Evolutionary conservation across 2,797 vertebrate genomes (phyloP), one percentile per base, ranked within the genome.

Genomic region (Champsocephalus gunnari): DNA sequence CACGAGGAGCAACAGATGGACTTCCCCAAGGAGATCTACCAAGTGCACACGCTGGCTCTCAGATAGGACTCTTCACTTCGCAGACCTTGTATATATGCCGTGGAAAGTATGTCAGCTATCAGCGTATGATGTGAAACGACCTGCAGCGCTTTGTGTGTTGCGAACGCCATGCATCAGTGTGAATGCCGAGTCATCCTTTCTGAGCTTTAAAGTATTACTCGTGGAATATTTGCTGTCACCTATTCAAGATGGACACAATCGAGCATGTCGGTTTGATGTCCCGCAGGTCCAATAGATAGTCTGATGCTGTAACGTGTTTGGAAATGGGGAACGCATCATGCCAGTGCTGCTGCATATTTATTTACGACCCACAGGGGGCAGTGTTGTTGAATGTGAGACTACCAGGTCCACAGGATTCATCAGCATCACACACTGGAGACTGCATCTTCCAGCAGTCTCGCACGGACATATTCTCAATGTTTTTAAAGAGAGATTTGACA

Each of bases 1-100:
- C 93, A 92, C 0, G 94, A 98, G 76, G 98, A 99, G 78, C 95
- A 96, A 51, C 98, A 99, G 82, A 93, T 94, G 77, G 94, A 97
- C 93, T 97, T 99, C 72, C 98, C 98, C 0, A 96, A 98, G 0
- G 98, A 99, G 90, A 98, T 99, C 88, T 99, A 97, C 89, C 97
- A 98, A 0, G 98, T 99, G 32, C 96, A 97, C 83, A 97, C 94
- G 3, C 88, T 99, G 0, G 98, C 98, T 61, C 95, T 99, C 85
- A 96, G 97, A 96, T 99, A 96, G 54, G 68, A 44, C 28, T 32
- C 24, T 50, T 14, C n/a, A 3, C 1, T 43, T 14, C 21, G 38
- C 4, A 19, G 16, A 14, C 17, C 28, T 17, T 47, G 24, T 28
- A 11, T 9, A 19, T 16, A n/a, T 38, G 8, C 24, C 59, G 24